Base-by-base conservation (phyloP, 2,797 vertebrate genomes). In the Scolopax bukidnonensis region DNA sequence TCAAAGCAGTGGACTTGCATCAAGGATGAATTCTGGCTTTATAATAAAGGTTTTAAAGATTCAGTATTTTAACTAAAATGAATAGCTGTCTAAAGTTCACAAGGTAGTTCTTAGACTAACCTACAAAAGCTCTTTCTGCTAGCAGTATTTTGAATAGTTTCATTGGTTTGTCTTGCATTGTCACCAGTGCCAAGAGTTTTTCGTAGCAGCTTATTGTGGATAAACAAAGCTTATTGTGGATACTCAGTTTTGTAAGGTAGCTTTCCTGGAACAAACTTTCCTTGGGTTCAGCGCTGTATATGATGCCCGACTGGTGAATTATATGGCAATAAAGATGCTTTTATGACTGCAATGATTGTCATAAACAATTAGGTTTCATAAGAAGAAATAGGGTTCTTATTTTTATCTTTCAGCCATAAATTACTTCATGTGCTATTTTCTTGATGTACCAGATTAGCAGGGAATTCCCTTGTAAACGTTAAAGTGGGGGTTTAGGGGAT, bases 311-410 rank as follows among this genome's bases (percentile, higher is more conserved):
- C 30, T 27, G n/a, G 16, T 10, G 17, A 33, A 19, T 3, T 23
- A 3, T 40, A 28, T 17, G 14, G 23, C 25, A 45, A 33, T 24
- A 27, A 67, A 25, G 4, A 16, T 19, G 16, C 5, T 21, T 53
- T 30, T 16, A 10, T n/a, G 19, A 40, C 3, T 43, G 1, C 0
- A 16, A 6, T 6, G 5, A 5, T 16, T 41, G 4, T 28, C 16
- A 19, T 17, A 41, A 60, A n/a, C 1, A 8, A 1, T 30, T 24
- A 5, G 36, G 36, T 36, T 36, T 36, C 36, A 36, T 36, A 36
- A 36, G 36, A 36, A 36, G 36, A 36, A 36, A 36, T 36, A 36
- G 4, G 10, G 2, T 53, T 54, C 4, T 18, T 4, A 3, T 38
- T 56, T 48, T 76, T 30, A 53, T 64, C 5, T 14, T 60, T 43